Conservation (phyloP, 2,888 invertebrate genomes). For the Polymixis flavicincta region DNA sequence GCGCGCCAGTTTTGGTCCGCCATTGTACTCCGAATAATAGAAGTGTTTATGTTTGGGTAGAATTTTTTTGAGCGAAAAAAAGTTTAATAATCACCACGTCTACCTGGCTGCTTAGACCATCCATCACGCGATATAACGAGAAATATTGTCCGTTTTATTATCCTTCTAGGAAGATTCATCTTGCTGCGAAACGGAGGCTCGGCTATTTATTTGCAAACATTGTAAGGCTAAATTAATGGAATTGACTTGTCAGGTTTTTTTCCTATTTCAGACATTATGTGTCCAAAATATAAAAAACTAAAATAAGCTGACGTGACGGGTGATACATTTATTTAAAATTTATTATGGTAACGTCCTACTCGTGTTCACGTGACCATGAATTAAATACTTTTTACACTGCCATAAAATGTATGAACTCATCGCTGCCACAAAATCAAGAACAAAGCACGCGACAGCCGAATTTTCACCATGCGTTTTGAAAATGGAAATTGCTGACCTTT, state of each 20-base stretch:
- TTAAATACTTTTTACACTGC: slow-evolving; percentile 60
- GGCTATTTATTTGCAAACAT: slow-evolving; percentile 88
- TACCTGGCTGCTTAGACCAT: slow-evolving; percentile 85
- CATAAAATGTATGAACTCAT: slow-evolving; percentile 59
- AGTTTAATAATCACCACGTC: slow-evolving; percentile 79
- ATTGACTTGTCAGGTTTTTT: slow-evolving; percentile 72
- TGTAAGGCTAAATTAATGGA: slow-evolving; percentile 74
- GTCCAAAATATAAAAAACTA: too few species aligned
- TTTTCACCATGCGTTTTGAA: slow-evolving; percentile 21
- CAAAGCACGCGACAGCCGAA: slow-evolving; percentile 44
- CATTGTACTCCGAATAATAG: slow-evolving; percentile 86
- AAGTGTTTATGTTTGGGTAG: slow-evolving; percentile 88
- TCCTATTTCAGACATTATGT: slow-evolving; percentile 16
- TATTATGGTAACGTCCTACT: slow-evolving; percentile 53
- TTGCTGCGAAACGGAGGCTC: slow-evolving; percentile 76
- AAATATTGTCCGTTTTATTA: slow-evolving; percentile 81
- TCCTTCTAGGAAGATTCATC: slow-evolving; percentile 77
- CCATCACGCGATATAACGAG: slow-evolving; percentile 88
- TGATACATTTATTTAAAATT: slow-evolving; percentile 34
- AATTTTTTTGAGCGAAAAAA: slow-evolving; percentile 76
- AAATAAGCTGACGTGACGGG: slow-evolving; percentile 41
- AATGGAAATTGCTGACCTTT: slow-evolving; percentile 48
- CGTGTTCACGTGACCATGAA: slow-evolving; percentile 61
- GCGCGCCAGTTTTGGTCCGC: slow-evolving; percentile 81
- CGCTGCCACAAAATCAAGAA: slow-evolving; percentile 45